Percentiles rank a stretch among this genome's conserved stretches.
These are phyloP conservation scores for Limnephilus lunatus DNA, from an alignment of 2,888 invertebrate species.

Conservation along the genomic window DNA sequence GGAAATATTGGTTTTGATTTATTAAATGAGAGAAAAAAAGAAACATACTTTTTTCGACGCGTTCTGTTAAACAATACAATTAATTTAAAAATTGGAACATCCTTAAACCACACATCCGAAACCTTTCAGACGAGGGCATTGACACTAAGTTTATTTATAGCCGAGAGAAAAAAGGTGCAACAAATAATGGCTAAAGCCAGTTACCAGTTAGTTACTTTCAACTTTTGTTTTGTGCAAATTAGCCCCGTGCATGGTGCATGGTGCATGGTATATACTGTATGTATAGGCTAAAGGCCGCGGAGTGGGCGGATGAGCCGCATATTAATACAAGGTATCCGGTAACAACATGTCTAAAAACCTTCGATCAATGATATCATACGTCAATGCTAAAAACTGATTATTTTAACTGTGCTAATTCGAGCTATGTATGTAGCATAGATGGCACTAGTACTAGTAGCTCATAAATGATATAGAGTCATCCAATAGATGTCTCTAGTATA, in stretches of 20 bases:
- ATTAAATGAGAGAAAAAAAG: no score
- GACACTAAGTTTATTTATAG: constrained; percentile 2
- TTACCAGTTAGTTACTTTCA: background rate
- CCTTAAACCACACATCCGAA: background rate
- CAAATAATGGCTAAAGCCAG: background rate
- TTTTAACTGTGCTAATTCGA: no score
- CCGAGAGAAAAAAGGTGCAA: constrained; percentile 32
- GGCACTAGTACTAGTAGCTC: no score
- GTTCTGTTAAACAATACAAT: background rate
- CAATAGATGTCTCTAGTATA: no score
- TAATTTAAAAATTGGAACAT: background rate
- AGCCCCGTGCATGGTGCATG: background rate
- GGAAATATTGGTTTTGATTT: no score
- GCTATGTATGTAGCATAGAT: no score
- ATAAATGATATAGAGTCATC: no score
- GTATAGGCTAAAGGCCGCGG: background rate
- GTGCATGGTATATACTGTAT: no score
- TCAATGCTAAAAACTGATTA: no score
- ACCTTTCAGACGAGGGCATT: constrained; percentile 22
- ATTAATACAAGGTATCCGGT: background rate
- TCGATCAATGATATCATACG: no score
- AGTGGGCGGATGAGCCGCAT: background rate
- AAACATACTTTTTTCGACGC: no score
- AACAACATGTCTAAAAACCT: background rate
- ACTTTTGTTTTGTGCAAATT: constrained; percentile 16